Conservation (phyloP, 2,797 vertebrate genomes). For the Clarias platycephalus region DNA sequence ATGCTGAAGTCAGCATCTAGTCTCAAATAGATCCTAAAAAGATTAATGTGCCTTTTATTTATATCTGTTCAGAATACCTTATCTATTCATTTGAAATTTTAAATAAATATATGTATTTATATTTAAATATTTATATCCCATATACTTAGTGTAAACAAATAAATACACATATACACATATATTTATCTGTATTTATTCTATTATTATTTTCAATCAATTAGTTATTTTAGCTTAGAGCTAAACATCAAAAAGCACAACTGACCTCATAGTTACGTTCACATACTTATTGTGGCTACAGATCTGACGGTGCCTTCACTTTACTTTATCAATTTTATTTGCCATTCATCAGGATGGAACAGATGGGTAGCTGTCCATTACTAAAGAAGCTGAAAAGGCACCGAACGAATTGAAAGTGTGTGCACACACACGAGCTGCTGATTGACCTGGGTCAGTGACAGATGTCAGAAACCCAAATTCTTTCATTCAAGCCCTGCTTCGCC, state of each 20-base stretch:
- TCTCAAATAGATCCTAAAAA: not conserved
- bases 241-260: not conserved
- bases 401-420: constrained; percentile 48
- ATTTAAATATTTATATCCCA: not conserved
- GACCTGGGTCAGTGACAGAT: constrained; percentile 69
- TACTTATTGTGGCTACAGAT: not conserved
- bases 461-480: constrained; percentile 42
- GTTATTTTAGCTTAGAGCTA: too few relatives aligned
- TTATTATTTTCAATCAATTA: not conserved
- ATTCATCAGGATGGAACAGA: constrained; percentile 28
- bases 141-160: not conserved
- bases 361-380: not conserved
- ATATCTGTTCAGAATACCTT: not conserved
- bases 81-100: not conserved
- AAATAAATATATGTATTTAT: not conserved
- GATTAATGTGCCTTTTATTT: not conserved
- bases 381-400: constrained; percentile 6
- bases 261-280: not conserved
- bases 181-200: not conserved
- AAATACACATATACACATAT: not conserved
- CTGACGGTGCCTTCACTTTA: not conserved
- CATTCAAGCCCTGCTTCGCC: not conserved
- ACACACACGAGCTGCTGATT: constrained; percentile 57
- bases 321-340: not conserved
- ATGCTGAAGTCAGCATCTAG: not conserved